These are phyloP conservation scores for Amyelois transitella DNA, from an alignment of 1,140 invertebrate species.

Conservation along the genomic window DNA sequence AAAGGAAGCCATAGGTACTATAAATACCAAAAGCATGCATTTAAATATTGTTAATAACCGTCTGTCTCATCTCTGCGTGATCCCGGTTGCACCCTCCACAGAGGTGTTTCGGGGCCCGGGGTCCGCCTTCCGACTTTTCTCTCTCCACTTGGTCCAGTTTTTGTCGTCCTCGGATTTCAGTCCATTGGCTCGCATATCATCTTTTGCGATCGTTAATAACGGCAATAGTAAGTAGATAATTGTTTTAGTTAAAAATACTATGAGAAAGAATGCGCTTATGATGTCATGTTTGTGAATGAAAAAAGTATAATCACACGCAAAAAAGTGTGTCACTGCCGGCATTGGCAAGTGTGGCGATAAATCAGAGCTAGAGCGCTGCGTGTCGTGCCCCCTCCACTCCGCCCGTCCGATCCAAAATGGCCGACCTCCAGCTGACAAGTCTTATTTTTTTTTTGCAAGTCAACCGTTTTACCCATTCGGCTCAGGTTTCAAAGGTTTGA, in stretches of 20 bases:
- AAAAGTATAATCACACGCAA: constrained; percentile 19
- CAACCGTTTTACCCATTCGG: constrained; percentile 33
- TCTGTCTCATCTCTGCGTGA: too few species aligned
- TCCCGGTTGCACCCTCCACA: too few species aligned
- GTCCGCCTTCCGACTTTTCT: too few species aligned
- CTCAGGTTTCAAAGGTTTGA: constrained; percentile 14
- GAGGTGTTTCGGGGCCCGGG: too few species aligned
- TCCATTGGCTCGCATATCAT: too few species aligned
- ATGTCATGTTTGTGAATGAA: neutral
- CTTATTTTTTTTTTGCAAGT: constrained; percentile 41
- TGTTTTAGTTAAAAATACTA: neutral
- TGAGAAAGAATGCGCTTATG: neutral
- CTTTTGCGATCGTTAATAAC: too few species aligned
- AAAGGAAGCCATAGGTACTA: too few species aligned
- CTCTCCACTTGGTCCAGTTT: too few species aligned
- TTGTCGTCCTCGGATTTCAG: too few species aligned
- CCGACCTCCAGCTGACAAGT: constrained; percentile 55
- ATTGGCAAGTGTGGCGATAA: constrained; percentile 36
- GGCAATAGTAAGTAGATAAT: too few species aligned
- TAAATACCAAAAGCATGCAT: too few species aligned
- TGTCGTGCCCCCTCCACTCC: constrained; percentile 46
- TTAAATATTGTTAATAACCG: too few species aligned
- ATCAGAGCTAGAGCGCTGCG: constrained; percentile 32
- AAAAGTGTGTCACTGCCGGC: constrained; percentile 1
- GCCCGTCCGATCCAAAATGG: constrained; percentile 54